Base-by-base conservation (phyloP, 2,888 invertebrate genomes). In the Drosophila pseudotakahashii region DNA sequence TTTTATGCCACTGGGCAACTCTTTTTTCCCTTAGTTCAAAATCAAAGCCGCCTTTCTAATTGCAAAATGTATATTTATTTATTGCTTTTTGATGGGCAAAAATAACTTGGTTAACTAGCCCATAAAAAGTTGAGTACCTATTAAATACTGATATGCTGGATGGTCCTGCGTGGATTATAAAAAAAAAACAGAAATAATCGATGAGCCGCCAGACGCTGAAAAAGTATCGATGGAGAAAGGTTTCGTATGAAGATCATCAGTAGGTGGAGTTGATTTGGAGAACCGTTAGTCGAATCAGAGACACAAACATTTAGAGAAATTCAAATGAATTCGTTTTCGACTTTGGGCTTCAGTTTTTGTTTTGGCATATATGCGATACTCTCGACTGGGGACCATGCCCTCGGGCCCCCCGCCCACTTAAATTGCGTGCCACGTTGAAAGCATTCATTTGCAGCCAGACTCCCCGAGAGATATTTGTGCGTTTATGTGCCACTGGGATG, bases 341-440 rank as follows among this genome's bases (percentile, higher is more conserved):
- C 1, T 19, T 19, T 19, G 19, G 19, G 19, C n/a, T 19, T 19
- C 19, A 16, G 72, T 67, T 73, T 68, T 48, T 44, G 47, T 41
- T 45, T 34, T 23, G 51, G 16, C 23, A 34, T 51, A 54, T 53
- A 5, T 14, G 19, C 26, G 26, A 26, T 26, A 26, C 5, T 1
- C 30, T 30, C 61, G 84, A 62, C 64, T 67, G 19, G 19, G 19
- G 66, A 47, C 64, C 78, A 54, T 69, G 78, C 88, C 87, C 71
- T 70, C 58, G 72, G 85, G 86, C 50, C 73, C 76, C 79, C 86
- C 84, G 84, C 84, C 90, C 91, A 91, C 91, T 90, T 91, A 90
- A 91, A 90, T 90, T 90, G 90, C 91, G 91, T 90, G 90, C 87
- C 79, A 85, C 79, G 80, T 71, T 78, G 79, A 79, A 90, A 89